A percentile compares a stretch with the other conserved stretches of the same genome.
Evolutionary conservation across 2,888 invertebrate genomes (phyloP).

Genomic region (Drepanosiphum platanoidis): DNA sequence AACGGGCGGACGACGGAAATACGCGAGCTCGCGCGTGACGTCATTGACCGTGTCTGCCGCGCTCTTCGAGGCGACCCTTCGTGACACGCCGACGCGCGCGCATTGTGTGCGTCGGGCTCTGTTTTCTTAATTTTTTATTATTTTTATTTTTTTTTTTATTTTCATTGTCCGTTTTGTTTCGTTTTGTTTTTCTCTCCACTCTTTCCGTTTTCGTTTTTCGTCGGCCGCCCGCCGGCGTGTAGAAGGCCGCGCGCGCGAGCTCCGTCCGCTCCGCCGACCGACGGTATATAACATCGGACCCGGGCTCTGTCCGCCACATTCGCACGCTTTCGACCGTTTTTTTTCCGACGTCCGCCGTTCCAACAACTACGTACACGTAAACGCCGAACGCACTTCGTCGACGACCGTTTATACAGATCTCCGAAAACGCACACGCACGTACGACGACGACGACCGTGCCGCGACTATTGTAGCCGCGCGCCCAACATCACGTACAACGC

Average conservation of each 20-base stretch:
- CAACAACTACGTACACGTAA: too few species aligned
- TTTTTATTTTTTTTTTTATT: too few species aligned
- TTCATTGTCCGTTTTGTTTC: too few species aligned
- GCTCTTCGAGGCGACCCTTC: neutral
- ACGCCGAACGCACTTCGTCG: neutral
- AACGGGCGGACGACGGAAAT: neutral
- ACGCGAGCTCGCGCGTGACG: neutral
- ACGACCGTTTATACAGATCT: too few species aligned
- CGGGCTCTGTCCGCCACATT: neutral
- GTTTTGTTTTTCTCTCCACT: too few species aligned
- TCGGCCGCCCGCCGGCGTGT: neutral
- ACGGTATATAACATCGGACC: constrained; percentile 9
- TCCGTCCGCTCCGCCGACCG: neutral
- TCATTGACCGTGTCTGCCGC: neutral
- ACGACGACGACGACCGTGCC: neutral
- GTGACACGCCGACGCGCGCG: neutral
- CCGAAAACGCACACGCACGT: too few species aligned
- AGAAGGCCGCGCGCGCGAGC: neutral
- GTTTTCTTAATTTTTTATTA: too few species aligned
- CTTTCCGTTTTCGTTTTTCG: neutral
- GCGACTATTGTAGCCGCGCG: too few species aligned
- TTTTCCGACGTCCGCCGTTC: too few species aligned
- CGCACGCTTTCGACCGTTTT: neutral
- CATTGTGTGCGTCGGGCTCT: too few species aligned
- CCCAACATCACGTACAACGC: neutral